Evolutionary conservation across 2,888 invertebrate genomes (phyloP), one percentile per base, ranked within the genome.

Genomic region (Leucophenga montana): DNA sequence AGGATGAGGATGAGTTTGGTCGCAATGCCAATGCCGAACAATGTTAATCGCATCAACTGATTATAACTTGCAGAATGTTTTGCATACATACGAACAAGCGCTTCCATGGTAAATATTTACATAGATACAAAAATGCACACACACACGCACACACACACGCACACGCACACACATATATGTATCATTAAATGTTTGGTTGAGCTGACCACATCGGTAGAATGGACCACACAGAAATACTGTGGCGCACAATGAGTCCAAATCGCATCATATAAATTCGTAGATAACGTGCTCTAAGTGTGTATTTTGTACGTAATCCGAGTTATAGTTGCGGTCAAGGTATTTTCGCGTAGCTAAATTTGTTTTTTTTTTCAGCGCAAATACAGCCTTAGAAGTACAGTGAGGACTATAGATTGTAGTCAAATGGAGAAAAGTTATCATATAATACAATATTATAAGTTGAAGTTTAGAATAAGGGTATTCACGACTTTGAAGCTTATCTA

Each of bases 21-120:
- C 11, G n/a, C n/a, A 13, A 4, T 13, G 50, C 50, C 22, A 14
- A 6, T 20, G 22, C 62, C 46, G 18, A 39, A 11, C 46, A 22
- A 64, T 64, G 62, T 48, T 64, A 64, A 64, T 64, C 62, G 46
- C 62, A 64, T 48, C 46, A 64, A 64, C 31, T 64, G 62, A 64
- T 64, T 64, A 64, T 64, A 48, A 64, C 18, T 64, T 48, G 62
- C 22, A 64, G 44, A 46, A 64, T 50, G 16, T 18, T 50, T 50
- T 50, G 50, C 50, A 50, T 50, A 50, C 39, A 39, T 11, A 8
- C 33, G 11, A 11, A 39, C 39, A 39, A 8, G 11, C 39, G 11
- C 9, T 39, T 39, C 4, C 11, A 39, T 39, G 39, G 4, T 11
- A 39, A 39, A 39, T 39, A 39, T 11, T 39, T 33, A n/a, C n/a